Base-by-base conservation (phyloP, 2,888 invertebrate genomes). In the Drosophila buzzatii region DNA sequence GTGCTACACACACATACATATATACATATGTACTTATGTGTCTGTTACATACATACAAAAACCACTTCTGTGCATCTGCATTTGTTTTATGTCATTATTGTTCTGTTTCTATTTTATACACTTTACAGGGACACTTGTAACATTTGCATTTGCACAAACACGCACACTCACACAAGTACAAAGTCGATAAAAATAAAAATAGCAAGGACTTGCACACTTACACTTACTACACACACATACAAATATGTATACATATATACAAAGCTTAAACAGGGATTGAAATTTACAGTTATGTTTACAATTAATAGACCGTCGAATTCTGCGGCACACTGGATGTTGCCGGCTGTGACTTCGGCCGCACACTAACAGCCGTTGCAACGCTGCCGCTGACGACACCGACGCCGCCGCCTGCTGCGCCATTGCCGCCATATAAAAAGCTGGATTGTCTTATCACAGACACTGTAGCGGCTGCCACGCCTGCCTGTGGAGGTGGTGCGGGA, bases 371-470 rank as follows among this genome's bases (percentile, higher is more conserved):
- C 18, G 60, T 27, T 45, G 49, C 51, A 7, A 20, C 61, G 51
- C 60, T 49, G 53, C 44, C 45, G 45, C n/a, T n/a, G n/a, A n/a
- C n/a, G n/a, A n/a, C n/a, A n/a, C n/a, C n/a, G n/a, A 35, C 44
- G 42, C 23, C 72, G 18, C 64, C 73, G 18, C 64, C 70, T 23
- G 79, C 68, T 18, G 78, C 31, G 14, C 51, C 45, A 10, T 58
- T 79, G 52, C 90, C 90, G 44, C 91, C 91, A 73, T 92, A 91
- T 5, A 91, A 84, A 72, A 91, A 91, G 68, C 92, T 91, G 27
- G 91, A 92, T 52, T 91, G 91, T 63, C 91, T 85, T 82, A 91
- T 91, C 57, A 91, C 91, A 55, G 92, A 91, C 42, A 91, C 92
- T n/a, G 91, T 87, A 60, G 91, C 91, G 39, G 91, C 92, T 14